Evolutionary conservation across 2,113 vertebrate genomes (phyloP), one percentile per base, ranked within the genome.

Genomic region (Vanacampus margaritifer): DNA sequence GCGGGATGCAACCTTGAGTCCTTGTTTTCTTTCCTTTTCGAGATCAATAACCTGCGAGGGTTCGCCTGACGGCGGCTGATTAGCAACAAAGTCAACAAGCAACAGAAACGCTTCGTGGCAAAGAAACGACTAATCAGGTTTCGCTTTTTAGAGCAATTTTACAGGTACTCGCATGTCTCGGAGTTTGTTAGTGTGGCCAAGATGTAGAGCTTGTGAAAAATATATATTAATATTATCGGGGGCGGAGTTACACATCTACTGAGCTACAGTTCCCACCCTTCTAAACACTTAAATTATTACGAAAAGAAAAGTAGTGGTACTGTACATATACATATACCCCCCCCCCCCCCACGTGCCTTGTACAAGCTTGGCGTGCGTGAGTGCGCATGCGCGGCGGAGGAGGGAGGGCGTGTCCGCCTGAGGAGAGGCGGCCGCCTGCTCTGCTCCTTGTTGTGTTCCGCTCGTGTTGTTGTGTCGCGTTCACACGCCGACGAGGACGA

Each of bases 401-500:
- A 28, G 57, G 60, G 60, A 43, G 37, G 60, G 60, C 60, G 60
- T 62, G 37, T 43, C 60, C 37, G 60, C 37, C 60, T 3, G 57
- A 36, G 32, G 19, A 59, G 19, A 59, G 57, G 57, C 57, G 57
- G 12, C n/a, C 37, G 36, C 59, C 36, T 26, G 36, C 21, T n/a
- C 21, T n/a, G 6, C 60, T 16, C 14, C 11, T n/a, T 26, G 60
- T 35, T 43, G 39, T 62, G 26, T 51, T 51, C 21, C 24, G 28
- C 23, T 17, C 6, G 26, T 45, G 23, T 43, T 56, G 53, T 56
- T 56, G 24, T 62, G 48, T 41, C 39, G 39, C 45, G 45, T 41
- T 12, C 36, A 3, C 36, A 26, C 60, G 59, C 41, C 59, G n/a
- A 43, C 37, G 21, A 24, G 35, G n/a, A 62, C 36, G 21, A 36